These are phyloP conservation scores for Eurypyga helias DNA, from an alignment of 2,113 vertebrate species.

Conservation along the genomic window DNA sequence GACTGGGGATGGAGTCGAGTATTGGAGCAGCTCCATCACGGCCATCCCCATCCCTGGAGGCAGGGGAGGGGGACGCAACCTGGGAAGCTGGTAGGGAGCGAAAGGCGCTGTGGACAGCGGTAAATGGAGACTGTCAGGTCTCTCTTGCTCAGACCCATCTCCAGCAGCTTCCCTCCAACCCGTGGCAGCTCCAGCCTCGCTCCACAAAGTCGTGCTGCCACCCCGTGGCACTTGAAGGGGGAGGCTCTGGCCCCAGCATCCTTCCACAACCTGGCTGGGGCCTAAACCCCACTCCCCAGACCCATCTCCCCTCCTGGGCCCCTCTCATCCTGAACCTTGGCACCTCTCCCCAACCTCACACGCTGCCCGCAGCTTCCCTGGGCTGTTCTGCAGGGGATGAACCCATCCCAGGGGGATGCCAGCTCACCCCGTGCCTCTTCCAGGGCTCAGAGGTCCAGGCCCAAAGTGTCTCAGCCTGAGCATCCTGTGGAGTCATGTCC, in stretches of 20 bases:
- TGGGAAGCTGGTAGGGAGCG: neutral
- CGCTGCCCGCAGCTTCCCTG: neutral
- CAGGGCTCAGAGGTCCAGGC: neutral
- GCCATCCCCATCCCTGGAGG: neutral
- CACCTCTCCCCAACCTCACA: neutral
- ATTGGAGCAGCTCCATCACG: neutral
- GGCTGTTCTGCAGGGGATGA: neutral
- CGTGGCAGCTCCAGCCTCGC: neutral
- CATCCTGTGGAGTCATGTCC: neutral
- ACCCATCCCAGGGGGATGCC: neutral
- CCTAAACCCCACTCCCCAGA: neutral
- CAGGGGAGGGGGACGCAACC: neutral
- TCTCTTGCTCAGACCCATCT: neutral
- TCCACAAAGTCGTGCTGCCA: constrained; percentile 34
- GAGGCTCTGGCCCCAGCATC: neutral
- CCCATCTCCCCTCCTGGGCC: neutral
- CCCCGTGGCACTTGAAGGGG: neutral
- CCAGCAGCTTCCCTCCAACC: neutral
- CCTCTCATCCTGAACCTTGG: neutral
- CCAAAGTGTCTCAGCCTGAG: neutral
- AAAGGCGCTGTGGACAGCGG: neutral
- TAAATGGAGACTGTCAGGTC: neutral
- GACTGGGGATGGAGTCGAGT: neutral
- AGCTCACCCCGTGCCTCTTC: neutral
- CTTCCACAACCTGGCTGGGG: neutral